Evolutionary conservation across 2,797 vertebrate genomes (phyloP).

Genomic region (Tokudaia muenninki): DNA sequence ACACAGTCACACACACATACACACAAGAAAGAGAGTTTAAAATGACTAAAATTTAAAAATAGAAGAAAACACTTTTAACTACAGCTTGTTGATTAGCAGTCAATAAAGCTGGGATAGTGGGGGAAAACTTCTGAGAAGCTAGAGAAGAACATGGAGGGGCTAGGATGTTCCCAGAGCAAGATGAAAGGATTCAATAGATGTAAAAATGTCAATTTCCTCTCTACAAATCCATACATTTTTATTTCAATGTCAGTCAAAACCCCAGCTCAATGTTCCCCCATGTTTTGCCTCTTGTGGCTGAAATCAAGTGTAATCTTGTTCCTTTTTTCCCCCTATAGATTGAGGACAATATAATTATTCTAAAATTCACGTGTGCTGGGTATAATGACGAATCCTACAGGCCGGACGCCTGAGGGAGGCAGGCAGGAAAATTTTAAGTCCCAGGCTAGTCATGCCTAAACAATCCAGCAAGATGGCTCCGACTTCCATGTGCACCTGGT

Average conservation of each 20-base stretch:
- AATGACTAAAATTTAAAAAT: background rate
- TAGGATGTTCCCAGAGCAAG: background rate
- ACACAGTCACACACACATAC: background rate
- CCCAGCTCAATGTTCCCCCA: background rate
- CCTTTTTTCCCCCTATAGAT: background rate
- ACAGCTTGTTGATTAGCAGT: background rate
- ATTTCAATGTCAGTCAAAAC: constrained; percentile 63
- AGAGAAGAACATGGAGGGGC: background rate
- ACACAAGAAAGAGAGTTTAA: background rate
- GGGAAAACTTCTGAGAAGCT: background rate
- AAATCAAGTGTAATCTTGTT: background rate
- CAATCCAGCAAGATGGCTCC: accelerated
- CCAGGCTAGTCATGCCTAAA: background rate
- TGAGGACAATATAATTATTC: background rate
- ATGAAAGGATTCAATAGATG: background rate
- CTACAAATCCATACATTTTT: constrained; percentile 40
- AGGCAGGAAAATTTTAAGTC: background rate
- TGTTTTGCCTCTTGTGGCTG: background rate
- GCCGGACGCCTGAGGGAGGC: too few species aligned
- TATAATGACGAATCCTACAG: background rate
- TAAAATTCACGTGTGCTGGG: background rate
- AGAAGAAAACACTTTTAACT: background rate
- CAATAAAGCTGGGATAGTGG: background rate
- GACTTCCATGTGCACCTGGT: background rate
- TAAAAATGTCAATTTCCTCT: background rate